Base-by-base conservation (phyloP, 2,113 vertebrate genomes). In the Brachirus orientalis region DNA sequence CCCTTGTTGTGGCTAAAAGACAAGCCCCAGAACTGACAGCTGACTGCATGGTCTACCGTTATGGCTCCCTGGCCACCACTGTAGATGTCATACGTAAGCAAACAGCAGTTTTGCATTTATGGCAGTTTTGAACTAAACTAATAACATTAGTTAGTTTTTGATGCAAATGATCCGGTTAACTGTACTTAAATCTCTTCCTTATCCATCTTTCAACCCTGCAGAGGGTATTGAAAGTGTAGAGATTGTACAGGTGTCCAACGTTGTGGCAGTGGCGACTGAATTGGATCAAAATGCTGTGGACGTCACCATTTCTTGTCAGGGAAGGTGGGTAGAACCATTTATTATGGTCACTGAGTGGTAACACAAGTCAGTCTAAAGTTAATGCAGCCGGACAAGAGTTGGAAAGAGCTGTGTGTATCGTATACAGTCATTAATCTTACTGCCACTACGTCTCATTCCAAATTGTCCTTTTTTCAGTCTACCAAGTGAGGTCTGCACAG, bases 151-250 rank as follows among this genome's bases (percentile, higher is more conserved):
- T 56, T n/a, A n/a, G n/a, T 8, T 10, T 46, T 53, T 37, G 33
- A 43, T 10, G 13, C 3, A 45, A 50, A 68, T 0, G 1, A 18
- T 14, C 3, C 10, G 4, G 19, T 80, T 37, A 47, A 57, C 38
- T 3, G 3, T 28, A 10, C 37, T 37, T 11, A 33, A 61, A 55
- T 36, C n/a, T 56, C 0, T 3, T 43, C 38, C 41, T 41, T 18
- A 1, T 3, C 20, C n/a, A 14, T 47, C 12, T 63, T 64, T 68
- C 11, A 9, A 53, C 3, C 20, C 22, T 63, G 7, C 91, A 99
- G 96, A 95, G 94, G 96, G 95, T 1, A 96, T 98, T 50, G 96
- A 97, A 86, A 97, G 91, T 72, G 94, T 95, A 18, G 94, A 96
- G 91, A 96, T 99, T 59, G 92, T 97, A 47, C 93, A 97, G 76